A percentile compares a stretch with the other conserved stretches of the same genome.
These are phyloP conservation scores for Columba guinea DNA, from an alignment of 2,797 vertebrate genomes.

Conservation along the genomic window DNA sequence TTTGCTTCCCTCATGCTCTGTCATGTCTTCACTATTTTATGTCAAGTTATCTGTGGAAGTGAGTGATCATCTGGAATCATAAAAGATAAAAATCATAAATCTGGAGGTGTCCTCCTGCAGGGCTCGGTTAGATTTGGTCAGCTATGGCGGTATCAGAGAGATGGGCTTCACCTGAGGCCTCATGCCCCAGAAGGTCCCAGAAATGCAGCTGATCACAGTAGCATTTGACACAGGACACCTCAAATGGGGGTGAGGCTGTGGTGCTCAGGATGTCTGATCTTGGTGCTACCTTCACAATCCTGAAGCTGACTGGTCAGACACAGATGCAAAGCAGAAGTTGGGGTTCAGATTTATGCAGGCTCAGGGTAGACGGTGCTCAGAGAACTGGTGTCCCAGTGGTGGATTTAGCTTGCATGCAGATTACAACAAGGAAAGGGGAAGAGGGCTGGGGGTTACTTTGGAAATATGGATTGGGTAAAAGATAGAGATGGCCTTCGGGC, in stretches of 20 bases:
- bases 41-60: neutral
- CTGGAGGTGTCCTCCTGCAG: neutral
- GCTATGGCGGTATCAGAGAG: neutral
- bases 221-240: neutral
- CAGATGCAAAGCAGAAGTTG: neutral
- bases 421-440: neutral
- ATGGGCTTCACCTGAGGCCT: neutral
- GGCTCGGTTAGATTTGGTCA: neutral
- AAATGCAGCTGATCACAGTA: neutral
- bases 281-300: neutral
- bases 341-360: neutral
- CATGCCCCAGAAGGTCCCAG: neutral
- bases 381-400: neutral
- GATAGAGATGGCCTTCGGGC: neutral
- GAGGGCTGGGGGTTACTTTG: neutral
- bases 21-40: neutral
- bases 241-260: neutral
- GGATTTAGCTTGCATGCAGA: neutral
- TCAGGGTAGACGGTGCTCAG: neutral
- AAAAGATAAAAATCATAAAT: neutral
- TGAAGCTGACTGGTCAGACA: rapidly evolving
- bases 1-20: neutral
- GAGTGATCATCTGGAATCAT: neutral
- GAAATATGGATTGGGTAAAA: neutral
- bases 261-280: neutral